Conservation (phyloP, 2,797 vertebrate genomes). For the Sebastes trivittatus region DNA sequence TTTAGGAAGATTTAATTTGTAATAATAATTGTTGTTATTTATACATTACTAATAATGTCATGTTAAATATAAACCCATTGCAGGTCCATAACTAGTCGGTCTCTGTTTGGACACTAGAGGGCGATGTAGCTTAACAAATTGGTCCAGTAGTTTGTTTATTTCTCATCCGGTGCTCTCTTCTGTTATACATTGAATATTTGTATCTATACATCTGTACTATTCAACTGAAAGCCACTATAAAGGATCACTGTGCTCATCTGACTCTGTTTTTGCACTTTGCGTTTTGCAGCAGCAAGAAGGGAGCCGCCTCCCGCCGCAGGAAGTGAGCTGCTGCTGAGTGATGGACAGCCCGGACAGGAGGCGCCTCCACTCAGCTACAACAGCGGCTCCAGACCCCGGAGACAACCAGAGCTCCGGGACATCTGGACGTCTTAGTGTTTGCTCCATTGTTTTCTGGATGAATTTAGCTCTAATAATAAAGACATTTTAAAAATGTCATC, state of each 20-base stretch:
- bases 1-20: not conserved
- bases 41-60: not conserved
- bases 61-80: too few species aligned
- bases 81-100: not conserved
- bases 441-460: constrained; percentile 45
- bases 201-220: too few species aligned
- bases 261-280: constrained; percentile 57
- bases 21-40: not conserved
- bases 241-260: not conserved
- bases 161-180: not conserved
- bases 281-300: constrained; percentile 95
- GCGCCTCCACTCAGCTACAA: not conserved
- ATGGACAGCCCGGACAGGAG: constrained; percentile 12
- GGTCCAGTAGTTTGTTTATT: not conserved
- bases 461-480: constrained; percentile 48
- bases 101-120: not conserved
- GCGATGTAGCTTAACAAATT: not conserved
- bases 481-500: constrained; percentile 10
- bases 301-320: constrained; percentile 92
- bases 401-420: constrained; percentile 30
- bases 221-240: not conserved
- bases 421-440: constrained; percentile 45
- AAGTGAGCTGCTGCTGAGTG: constrained; percentile 82
- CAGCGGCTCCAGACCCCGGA: constrained; percentile 14
- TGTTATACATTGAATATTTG: not conserved